A percentile compares a stretch with the other conserved stretches of the same genome.
phyloP scores from a whole-genome alignment of 2,797 vertebrate species.

The Danio jaintianensis region DNA sequence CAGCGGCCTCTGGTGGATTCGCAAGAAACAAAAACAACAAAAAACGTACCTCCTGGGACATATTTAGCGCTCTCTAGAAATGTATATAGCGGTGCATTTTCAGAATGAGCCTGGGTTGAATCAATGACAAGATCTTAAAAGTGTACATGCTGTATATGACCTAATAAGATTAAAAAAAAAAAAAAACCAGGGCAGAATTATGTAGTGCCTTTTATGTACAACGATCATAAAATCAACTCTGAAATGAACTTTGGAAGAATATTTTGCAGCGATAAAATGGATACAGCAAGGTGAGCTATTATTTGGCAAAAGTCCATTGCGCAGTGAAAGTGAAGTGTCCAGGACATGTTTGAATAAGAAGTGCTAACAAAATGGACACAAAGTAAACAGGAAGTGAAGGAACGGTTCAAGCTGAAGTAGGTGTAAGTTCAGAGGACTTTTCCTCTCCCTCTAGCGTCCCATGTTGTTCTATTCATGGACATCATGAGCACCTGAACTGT shows the following conservation, averaged over 20 bases:
- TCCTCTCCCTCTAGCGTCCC: neutral
- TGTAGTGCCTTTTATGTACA: no score
- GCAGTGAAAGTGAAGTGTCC: neutral
- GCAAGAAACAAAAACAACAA: no score
- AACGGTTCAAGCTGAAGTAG: neutral
- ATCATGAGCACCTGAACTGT: slow-evolving; percentile 17
- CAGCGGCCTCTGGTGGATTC: no score
- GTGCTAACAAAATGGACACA: neutral
- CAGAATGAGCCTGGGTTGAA: no score
- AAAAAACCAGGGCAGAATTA: no score
- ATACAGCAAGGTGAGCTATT: neutral
- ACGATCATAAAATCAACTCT: no score
- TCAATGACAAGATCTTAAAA: no score
- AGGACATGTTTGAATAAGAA: neutral
- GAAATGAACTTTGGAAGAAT: neutral
- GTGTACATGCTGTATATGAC: no score
- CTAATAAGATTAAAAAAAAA: no score
- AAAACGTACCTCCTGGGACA: no score
- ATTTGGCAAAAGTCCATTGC: neutral
- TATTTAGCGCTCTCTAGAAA: no score
- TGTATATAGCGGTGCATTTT: no score
- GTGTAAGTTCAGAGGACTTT: neutral
- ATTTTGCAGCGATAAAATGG: neutral
- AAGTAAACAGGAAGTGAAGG: slow-evolving; percentile 21
- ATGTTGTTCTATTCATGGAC: slow-evolving; percentile 1